A percentile compares a stretch with the other conserved stretches of the same genome.
phyloP scores from a whole-genome alignment of 1,140 invertebrate species.

The Asbolus verrucosus region DNA sequence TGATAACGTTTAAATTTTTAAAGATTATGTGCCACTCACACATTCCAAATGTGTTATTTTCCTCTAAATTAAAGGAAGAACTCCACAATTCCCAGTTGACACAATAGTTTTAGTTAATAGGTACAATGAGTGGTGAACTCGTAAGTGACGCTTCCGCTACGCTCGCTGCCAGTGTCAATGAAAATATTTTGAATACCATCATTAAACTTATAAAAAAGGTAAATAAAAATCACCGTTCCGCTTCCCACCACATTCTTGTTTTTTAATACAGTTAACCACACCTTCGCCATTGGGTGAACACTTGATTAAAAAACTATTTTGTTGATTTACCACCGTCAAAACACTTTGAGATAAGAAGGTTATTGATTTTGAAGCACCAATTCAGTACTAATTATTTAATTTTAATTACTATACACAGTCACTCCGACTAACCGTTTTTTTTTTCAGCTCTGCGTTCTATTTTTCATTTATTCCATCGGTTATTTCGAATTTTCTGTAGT shows the following conservation, averaged over 20 bases:
- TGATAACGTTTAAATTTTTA: slow-evolving; percentile 8
- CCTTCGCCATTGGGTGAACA: too few relatives aligned
- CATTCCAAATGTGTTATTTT: not conserved
- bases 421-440: too few relatives aligned
- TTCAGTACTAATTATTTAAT: too few relatives aligned
- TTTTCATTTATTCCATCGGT: slow-evolving; percentile 7
- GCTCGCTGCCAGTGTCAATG: not conserved
- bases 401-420: too few relatives aligned
- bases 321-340: too few relatives aligned
- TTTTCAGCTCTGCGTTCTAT: slow-evolving; percentile 7
- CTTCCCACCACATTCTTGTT: not conserved
- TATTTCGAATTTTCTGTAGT: slow-evolving; percentile 9
- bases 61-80: not conserved
- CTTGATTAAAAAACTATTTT: too few relatives aligned
- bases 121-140: slow-evolving; percentile 25
- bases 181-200: slow-evolving; percentile 9
- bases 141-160: slow-evolving; percentile 6
- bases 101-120: slow-evolving; percentile 8
- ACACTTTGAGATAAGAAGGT: too few relatives aligned
- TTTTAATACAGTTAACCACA: too few relatives aligned
- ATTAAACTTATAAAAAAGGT: slow-evolving; percentile 8
- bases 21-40: slow-evolving; percentile 2
- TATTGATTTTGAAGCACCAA: too few relatives aligned
- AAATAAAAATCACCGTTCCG: not conserved
- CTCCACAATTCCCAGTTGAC: not conserved